phyloP scores from a whole-genome alignment of 2,113 vertebrate genomes.

The Malurus alboscapulatus region DNA sequence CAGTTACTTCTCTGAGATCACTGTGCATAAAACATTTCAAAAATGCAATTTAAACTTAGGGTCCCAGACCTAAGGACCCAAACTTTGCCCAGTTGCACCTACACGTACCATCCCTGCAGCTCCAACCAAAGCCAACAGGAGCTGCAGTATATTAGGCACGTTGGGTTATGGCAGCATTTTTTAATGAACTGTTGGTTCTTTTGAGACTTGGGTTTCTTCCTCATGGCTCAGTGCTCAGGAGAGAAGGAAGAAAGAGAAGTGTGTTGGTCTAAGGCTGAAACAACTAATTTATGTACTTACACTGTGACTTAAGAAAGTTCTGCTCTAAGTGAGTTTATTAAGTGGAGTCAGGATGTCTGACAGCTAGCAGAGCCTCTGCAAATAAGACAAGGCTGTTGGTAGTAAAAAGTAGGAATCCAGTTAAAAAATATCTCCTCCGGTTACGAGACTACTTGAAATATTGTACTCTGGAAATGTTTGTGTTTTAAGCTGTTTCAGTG shows the following conservation, averaged over 20 bases:
- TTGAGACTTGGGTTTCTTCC: conserved; percentile 21
- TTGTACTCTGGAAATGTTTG: conserved; percentile 66
- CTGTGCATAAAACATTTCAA: background rate
- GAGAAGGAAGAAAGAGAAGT: conserved; percentile 49
- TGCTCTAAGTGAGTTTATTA: conserved; percentile 73
- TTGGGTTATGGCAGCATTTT: conserved; percentile 22
- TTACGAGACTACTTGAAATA: conserved; percentile 64
- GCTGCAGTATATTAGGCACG: background rate
- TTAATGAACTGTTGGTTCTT: conserved; percentile 44
- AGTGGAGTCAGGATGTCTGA: conserved; percentile 78
- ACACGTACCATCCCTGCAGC: background rate
- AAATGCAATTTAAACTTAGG: background rate
- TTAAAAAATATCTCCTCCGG: conserved; percentile 63
- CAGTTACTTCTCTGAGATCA: background rate
- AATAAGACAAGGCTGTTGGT: conserved; percentile 68
- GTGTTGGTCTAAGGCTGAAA: conserved; percentile 59
- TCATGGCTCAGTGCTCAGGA: conserved; percentile 18
- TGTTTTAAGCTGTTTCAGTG: conserved; percentile 51
- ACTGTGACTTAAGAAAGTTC: conserved; percentile 70
- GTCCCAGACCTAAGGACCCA: background rate
- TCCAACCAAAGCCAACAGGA: background rate
- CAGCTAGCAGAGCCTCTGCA: conserved; percentile 65
- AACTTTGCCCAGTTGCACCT: background rate
- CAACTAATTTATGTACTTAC: conserved; percentile 70
- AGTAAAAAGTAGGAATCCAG: conserved; percentile 65